Conservation (phyloP, 1,140 invertebrate species). For the Zaprionus ghesquierei region DNA sequence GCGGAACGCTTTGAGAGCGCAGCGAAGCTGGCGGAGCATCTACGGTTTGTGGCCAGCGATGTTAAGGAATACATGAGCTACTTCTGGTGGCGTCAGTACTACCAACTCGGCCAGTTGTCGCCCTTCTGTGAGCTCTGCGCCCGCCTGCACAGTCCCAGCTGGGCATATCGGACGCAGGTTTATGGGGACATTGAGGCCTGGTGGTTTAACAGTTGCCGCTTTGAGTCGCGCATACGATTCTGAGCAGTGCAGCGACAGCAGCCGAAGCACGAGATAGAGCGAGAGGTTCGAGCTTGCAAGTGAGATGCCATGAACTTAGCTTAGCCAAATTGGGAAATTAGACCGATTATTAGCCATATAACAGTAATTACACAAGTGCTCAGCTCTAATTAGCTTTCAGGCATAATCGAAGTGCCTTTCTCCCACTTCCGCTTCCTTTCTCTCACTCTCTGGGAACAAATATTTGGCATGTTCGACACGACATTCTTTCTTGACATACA, state of each 20-base stretch:
- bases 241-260: constrained; percentile 6
- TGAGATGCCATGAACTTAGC: not conserved
- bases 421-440: not conserved
- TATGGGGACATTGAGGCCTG: constrained; percentile 73
- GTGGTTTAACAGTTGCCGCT: constrained; percentile 73
- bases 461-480: not conserved
- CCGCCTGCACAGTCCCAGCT: constrained; percentile 59
- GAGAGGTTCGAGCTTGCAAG: constrained; percentile 20
- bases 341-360: not conserved
- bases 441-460: not conserved
- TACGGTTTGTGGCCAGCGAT: constrained; percentile 83
- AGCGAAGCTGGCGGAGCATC: constrained; percentile 83
- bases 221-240: constrained; percentile 54
- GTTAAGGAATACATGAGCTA: constrained; percentile 83
- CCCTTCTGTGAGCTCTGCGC: constrained; percentile 78
- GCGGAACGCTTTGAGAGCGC: constrained; percentile 84
- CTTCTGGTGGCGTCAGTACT: constrained; percentile 84
- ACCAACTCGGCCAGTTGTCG: constrained; percentile 56
- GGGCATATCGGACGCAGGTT: constrained; percentile 50
- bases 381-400: not conserved
- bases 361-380: not conserved
- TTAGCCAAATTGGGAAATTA: not conserved
- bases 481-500: not conserved
- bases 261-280: constrained; percentile 9
- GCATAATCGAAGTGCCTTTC: not conserved